Conservation (phyloP, 1,140 invertebrate genomes). For the Oryctes rhinoceros region DNA sequence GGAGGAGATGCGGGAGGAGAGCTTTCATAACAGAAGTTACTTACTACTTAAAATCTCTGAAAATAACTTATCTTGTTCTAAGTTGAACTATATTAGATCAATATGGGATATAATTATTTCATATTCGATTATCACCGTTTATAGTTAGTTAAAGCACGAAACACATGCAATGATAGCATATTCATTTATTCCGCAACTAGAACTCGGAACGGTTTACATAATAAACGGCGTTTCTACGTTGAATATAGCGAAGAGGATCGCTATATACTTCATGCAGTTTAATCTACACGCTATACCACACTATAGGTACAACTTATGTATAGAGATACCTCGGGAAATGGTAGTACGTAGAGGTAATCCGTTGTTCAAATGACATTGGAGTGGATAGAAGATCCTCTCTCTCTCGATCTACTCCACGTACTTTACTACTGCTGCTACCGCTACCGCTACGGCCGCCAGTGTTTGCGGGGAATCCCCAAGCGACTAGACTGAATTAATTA, state of each 20-base stretch:
- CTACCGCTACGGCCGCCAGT: not conserved
- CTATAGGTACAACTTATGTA: not conserved
- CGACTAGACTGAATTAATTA: slow-evolving; percentile 36
- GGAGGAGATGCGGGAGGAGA: no score
- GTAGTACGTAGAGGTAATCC: not conserved
- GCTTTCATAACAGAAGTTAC: no score
- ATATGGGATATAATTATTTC: not conserved
- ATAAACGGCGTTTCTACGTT: not conserved
- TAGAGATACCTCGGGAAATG: not conserved
- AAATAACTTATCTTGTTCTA: no score
- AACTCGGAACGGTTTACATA: slow-evolving; percentile 24
- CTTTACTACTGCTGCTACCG: not conserved
- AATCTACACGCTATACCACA: not conserved
- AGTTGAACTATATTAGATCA: no score
- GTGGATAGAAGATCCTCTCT: not conserved
- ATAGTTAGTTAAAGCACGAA: slow-evolving; percentile 3
- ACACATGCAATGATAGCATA: not conserved
- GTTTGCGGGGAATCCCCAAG: slow-evolving; percentile 32
- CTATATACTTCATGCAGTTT: not conserved
- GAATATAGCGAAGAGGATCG: not conserved
- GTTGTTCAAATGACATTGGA: slow-evolving; percentile 20
- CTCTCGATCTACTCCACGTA: not conserved
- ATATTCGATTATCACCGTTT: not conserved
- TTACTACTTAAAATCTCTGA: no score
- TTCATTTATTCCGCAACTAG: slow-evolving; percentile 35